Conservation (phyloP, 2,888 invertebrate species). For the Caenorhabditis wallacei region DNA sequence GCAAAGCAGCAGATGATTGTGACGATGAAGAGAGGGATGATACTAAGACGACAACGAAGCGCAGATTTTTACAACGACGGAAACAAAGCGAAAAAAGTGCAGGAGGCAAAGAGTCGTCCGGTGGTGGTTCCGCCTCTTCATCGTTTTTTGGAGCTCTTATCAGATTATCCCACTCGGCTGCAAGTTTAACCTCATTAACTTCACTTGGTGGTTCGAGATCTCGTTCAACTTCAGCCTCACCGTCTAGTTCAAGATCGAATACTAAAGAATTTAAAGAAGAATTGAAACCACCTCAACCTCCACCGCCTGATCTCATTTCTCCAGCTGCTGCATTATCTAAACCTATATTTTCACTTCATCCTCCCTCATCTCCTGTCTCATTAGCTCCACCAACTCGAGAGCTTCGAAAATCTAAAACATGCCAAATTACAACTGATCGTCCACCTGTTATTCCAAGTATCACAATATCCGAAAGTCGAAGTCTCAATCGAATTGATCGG, state of each 20-base stretch:
- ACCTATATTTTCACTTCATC: conserved; percentile 21
- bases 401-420: conserved; percentile 55
- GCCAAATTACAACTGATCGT: conserved; percentile 52
- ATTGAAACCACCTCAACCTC: conserved; percentile 32
- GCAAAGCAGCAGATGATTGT: conserved; percentile 20
- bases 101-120: conserved; percentile 41
- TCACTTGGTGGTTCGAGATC: conserved; percentile 43
- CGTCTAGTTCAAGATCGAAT: conserved; percentile 36
- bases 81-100: conserved; percentile 59
- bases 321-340: conserved; percentile 14
- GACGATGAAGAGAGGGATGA: conserved; percentile 41
- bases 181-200: conserved; percentile 39
- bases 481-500: conserved; percentile 50
- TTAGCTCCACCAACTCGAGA: conserved; percentile 38
- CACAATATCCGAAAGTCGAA: conserved; percentile 51
- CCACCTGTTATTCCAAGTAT: conserved; percentile 50
- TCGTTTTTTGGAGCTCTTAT: conserved; percentile 65
- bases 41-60: conserved; percentile 39
- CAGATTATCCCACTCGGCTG: conserved; percentile 60
- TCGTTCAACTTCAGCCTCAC: conserved; percentile 6
- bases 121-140: conserved; percentile 45
- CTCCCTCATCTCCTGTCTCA: conserved; percentile 9
- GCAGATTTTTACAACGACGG: conserved; percentile 52
- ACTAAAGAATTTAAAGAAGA: conserved; percentile 49
- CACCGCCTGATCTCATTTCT: conserved; percentile 43